phyloP scores from a whole-genome alignment of 2,113 vertebrate genomes.

The Dinomys branickii region DNA sequence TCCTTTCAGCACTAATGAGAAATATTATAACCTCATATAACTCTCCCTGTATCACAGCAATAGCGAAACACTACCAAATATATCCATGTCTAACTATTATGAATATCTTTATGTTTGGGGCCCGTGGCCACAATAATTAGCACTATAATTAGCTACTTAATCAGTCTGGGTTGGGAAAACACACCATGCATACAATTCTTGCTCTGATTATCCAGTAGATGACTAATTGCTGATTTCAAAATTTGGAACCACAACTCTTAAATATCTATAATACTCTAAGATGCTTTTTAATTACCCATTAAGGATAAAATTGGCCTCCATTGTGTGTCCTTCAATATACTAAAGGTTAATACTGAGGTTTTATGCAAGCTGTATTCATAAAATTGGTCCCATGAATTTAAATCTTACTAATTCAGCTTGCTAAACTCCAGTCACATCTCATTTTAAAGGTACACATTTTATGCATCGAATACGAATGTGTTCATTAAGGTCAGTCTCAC shows the following conservation, averaged over 20 bases:
- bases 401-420: conserved; percentile 49
- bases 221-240: conserved; percentile 65
- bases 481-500: conserved; percentile 4
- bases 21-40: conserved; percentile 39
- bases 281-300: conserved; percentile 59
- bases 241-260: conserved; percentile 1
- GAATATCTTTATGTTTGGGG: conserved; percentile 54
- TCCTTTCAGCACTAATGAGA: conserved; percentile 56
- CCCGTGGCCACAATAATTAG: conserved; percentile 17
- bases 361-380: conserved; percentile 37
- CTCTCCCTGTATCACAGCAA: conserved; percentile 20
- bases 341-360: conserved; percentile 59
- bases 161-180: conserved; percentile 63
- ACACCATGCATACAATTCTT: conserved; percentile 27
- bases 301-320: conserved; percentile 33
- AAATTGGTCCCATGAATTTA: conserved; percentile 59
- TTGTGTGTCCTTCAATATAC: not conserved
- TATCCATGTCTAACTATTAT: conserved; percentile 61
- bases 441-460: conserved; percentile 42
- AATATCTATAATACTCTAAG: conserved; percentile 33
- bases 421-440: conserved; percentile 34
- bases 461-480: conserved; percentile 45
- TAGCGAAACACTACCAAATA: conserved; percentile 61
- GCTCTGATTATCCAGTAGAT: conserved; percentile 55
- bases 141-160: conserved; percentile 71